Evolutionary conservation across 2,797 vertebrate genomes (phyloP), one percentile per base, ranked within the genome.

Genomic region (Tarsius wallacei): DNA sequence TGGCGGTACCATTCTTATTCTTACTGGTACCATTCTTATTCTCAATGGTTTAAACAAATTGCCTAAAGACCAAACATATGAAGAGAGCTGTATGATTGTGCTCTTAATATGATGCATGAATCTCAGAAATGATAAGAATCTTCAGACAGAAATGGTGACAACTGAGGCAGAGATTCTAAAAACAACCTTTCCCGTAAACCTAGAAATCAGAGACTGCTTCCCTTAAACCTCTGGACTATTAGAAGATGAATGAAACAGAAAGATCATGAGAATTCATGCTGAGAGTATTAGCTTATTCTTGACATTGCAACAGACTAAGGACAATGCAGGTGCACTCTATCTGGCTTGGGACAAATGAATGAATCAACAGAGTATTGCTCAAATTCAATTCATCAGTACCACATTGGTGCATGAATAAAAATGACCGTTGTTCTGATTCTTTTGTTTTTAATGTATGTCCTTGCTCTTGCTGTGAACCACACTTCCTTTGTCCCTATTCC

Each of bases 71-170:
- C 36, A 73, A 86, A 12, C 19, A 3, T 2, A 5, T 2, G 0
- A 47, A 12, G 24, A 36, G 73, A 3, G 31, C 12, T 1, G 2
- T 53, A 26, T 15, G 5, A 10, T 0, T 12, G 1, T 22, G 16
- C 9, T 59, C n/a, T 57, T 10, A 7, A 0, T 36, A 4, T 59
- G 21, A 42, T 3, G 9, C 28, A 10, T 6, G 59, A 47, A 17
- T 78, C 61, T 90, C 70, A 77, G 64, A 81, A 57, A 84, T n/a
- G 24, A n/a, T 17, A 26, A 76, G 33, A 21, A 31, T 22, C n/a
- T 90, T 24, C 22, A 36, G 33, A 57, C 6, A 66, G 19, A 93
- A 55, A 28, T 16, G 5, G 11, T 53, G 64, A 92, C 28, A 36
- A 9, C 12, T 12, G 51, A 85, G 36, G 8, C 26, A 91, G 19